Percentiles rank a stretch among this genome's conserved stretches.
These are phyloP conservation scores for Anabacerthia variegaticeps DNA, from an alignment of 2,797 vertebrate genomes.

Conservation along the genomic window DNA sequence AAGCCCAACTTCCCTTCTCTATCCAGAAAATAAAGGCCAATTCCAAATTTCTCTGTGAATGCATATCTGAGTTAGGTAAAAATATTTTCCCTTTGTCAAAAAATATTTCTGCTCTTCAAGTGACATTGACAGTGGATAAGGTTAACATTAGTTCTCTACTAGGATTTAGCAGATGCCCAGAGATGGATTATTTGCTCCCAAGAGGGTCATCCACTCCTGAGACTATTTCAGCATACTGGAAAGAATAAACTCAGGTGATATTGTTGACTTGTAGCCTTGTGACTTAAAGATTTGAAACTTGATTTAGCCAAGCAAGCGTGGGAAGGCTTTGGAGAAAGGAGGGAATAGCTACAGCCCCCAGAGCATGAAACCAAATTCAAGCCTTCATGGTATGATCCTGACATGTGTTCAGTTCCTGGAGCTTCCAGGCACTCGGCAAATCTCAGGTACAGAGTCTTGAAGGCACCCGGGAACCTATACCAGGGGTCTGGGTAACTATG, in stretches of 20 bases:
- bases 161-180: constrained; percentile 10
- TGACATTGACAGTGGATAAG: not conserved
- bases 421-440: constrained; percentile 36
- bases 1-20: not conserved
- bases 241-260: constrained; percentile 22
- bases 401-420: constrained; percentile 45
- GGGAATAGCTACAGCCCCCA: not conserved
- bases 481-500: not conserved
- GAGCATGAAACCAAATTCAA: not conserved
- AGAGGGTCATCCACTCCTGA: not conserved
- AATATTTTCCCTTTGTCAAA: not conserved
- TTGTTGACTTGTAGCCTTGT: constrained; percentile 18
- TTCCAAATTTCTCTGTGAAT: not conserved
- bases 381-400: not conserved
- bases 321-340: constrained; percentile 2
- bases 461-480: not conserved
- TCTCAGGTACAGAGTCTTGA: constrained; percentile 14
- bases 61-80: constrained; percentile 14
- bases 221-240: not conserved
- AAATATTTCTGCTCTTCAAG: constrained; percentile 24
- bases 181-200: constrained; percentile 14
- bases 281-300: not conserved
- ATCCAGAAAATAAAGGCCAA: not conserved
- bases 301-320: not conserved
- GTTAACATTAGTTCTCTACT: constrained; percentile 8